Evolutionary conservation across 23 tunicate genomes (phyloP), one percentile per base, ranked within the genome.

Genomic region (Trididemnum nubilum): DNA sequence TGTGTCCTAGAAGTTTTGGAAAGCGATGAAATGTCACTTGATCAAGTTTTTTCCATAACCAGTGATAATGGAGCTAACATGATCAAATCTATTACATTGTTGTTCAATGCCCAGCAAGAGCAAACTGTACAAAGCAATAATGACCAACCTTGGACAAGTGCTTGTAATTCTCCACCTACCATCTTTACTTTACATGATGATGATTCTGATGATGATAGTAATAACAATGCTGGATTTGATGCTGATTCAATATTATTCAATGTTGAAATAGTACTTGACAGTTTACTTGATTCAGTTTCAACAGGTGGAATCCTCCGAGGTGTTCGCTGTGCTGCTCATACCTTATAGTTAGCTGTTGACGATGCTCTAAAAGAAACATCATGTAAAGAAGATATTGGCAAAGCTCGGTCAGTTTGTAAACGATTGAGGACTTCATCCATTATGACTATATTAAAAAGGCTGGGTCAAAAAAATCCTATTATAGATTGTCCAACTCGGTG

Each of bases 261-360:
- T 44, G 54, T 44, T 44, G 54, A 44, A 44, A 44, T 44, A 44
- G 54, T 44, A 44, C 54, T 44, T 44, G 54, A 44, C 54, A 44
- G 54, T 44, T 44, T 44, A 44, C 54, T 44, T 44, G 54, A 44
- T 22, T 61, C 69, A 61, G 28, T 4, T 25, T 25, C 69, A 61
- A 25, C 28, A 61, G 4, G 30, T 61, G 69, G 27, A 22, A 61
- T 61, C 29, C 30, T n/a, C 29, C 27, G 58, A 37, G 80, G 64
- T 37, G 52, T 76, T 27, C 63, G 80, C 4, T 76, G 80, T 76
- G 80, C 80, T 24, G 80, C 80, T 1, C 80, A 76, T 31, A 76
- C 80, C 2, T 76, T 76, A 44, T 64, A 76, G 64, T 51, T 76
- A 21, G 80, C 80, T 21, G 80, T 76, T 21, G 80, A 44, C 2